These are phyloP conservation scores for Chroicocephalus ridibundus DNA, from an alignment of 2,113 vertebrate species.

Conservation along the genomic window DNA sequence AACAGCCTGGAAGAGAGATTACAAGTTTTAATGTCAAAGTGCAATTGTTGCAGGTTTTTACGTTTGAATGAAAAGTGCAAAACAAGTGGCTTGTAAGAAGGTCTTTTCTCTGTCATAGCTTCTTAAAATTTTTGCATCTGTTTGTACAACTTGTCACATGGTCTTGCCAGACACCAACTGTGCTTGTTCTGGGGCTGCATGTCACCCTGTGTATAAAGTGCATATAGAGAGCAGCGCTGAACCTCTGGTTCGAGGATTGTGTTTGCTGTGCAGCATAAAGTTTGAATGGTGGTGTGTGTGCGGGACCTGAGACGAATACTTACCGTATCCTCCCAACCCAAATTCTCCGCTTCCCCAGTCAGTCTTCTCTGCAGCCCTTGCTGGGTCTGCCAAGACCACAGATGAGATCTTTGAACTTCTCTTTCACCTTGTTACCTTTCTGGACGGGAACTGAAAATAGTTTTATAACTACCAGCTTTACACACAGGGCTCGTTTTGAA, in stretches of 20 bases:
- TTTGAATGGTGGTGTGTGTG: rapidly evolving
- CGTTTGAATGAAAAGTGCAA: neutral
- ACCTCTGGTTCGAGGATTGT: neutral
- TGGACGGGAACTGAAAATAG: neutral
- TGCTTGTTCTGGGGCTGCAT: neutral
- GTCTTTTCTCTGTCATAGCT: neutral
- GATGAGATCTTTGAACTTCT: neutral
- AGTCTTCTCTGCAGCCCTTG: neutral
- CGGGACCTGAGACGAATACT: neutral
- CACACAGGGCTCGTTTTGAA: neutral
- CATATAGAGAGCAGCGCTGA: neutral
- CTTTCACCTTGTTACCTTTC: neutral
- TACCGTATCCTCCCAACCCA: rapidly evolving
- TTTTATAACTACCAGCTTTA: neutral
- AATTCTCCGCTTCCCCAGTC: neutral
- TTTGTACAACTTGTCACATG: neutral
- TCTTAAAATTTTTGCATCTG: neutral
- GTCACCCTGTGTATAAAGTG: neutral
- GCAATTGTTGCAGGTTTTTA: neutral
- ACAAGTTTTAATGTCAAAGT: neutral
- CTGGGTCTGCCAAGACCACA: neutral
- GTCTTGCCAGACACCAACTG: neutral
- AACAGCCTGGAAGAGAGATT: neutral
- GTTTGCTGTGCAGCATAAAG: neutral
- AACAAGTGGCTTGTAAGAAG: neutral